Evolutionary conservation across 2,888 invertebrate genomes (phyloP).

Genomic region (Masnerella sp.): DNA sequence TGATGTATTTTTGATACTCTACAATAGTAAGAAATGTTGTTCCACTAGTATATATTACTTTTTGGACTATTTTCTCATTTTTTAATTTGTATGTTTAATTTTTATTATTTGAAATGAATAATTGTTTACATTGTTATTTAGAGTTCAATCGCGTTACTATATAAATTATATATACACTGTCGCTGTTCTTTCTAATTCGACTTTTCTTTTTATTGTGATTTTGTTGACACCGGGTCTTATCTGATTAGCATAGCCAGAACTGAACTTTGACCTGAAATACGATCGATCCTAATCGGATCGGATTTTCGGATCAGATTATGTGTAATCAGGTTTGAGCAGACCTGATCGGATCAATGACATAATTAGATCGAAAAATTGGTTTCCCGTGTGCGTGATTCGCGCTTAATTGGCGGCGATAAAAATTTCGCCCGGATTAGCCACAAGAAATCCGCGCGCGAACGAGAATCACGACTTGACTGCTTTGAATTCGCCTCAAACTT

Average conservation of each 20-base stretch:
- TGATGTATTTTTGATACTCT: conserved; percentile 3
- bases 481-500: conserved; percentile 19
- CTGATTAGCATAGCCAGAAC: not conserved
- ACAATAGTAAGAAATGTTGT: not conserved
- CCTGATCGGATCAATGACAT: conserved; percentile 36
- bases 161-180: too few species aligned
- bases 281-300: conserved; percentile 33
- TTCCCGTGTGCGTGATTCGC: too few species aligned
- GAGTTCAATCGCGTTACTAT: too few species aligned
- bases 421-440: too few species aligned
- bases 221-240: not conserved
- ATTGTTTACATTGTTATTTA: too few species aligned
- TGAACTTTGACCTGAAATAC: conserved; percentile 44
- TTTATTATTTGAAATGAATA: too few species aligned
- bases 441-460: conserved; percentile 2
- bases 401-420: not conserved
- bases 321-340: conserved; percentile 37
- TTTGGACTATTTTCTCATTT: too few species aligned
- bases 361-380: conserved; percentile 30
- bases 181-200: too few species aligned
- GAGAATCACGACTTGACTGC: too few species aligned
- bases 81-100: too few species aligned
- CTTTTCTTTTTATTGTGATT: too few species aligned
- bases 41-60: too few species aligned
- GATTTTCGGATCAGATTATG: conserved; percentile 46